These are phyloP conservation scores for Neoaliturus tenellus DNA, from an alignment of 2,888 invertebrate genomes.

Conservation along the genomic window DNA sequence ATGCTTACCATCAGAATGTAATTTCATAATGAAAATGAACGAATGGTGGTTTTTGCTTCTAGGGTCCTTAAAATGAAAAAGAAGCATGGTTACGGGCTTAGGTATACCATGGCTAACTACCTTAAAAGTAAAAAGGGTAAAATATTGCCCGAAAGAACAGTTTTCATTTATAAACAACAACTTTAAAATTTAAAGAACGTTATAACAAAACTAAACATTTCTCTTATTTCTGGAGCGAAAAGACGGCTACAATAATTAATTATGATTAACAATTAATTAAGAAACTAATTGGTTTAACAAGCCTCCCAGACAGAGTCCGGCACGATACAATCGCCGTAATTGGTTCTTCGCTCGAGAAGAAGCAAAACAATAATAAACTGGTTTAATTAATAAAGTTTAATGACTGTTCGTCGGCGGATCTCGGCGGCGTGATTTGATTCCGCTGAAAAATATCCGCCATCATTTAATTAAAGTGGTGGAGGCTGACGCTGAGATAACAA, in stretches of 20 bases:
- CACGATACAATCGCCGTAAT: constrained; percentile 20
- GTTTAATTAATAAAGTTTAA: constrained; percentile 48
- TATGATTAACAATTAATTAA: constrained; percentile 29
- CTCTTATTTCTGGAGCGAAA: not conserved
- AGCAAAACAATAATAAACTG: constrained; percentile 32
- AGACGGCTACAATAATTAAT: constrained; percentile 4
- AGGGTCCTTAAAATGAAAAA: too few relatives aligned
- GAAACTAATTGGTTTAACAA: constrained; percentile 26
- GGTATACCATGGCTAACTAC: too few relatives aligned
- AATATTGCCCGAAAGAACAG: too few relatives aligned
- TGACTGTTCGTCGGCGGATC: constrained; percentile 25
- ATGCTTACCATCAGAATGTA: too few relatives aligned
- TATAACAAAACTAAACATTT: not conserved
- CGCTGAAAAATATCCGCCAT: constrained; percentile 33
- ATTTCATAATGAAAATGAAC: too few relatives aligned
- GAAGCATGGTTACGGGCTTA: too few relatives aligned
- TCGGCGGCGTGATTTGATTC: constrained; percentile 22
- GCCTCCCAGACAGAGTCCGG: constrained; percentile 23
- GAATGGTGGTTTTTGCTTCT: too few relatives aligned
- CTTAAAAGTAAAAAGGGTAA: too few relatives aligned
- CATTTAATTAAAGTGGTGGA: constrained; percentile 32
- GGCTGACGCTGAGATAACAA: constrained; percentile 27
- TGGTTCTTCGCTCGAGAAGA: constrained; percentile 17
- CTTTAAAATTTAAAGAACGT: constrained; percentile 3
- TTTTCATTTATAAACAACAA: too few relatives aligned